phyloP scores from a whole-genome alignment of 2,888 invertebrate genomes.

The Pristionchus exspectatus region DNA sequence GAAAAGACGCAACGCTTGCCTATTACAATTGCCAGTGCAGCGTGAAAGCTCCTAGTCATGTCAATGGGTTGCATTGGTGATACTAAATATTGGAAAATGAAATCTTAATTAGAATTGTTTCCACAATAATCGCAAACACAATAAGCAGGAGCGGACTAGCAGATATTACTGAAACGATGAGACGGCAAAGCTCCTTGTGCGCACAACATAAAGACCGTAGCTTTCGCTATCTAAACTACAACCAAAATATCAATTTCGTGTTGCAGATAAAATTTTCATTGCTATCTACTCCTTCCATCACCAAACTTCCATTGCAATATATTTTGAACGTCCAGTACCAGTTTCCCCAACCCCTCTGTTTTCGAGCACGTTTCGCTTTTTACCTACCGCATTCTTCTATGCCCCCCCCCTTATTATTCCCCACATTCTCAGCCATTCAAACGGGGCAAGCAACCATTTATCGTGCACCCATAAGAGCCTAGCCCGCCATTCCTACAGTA shows the following conservation, averaged over 20 bases:
- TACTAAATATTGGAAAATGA: neutral
- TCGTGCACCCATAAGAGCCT: neutral
- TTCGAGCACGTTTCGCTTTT: neutral
- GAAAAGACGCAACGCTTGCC: neutral
- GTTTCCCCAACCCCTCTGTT: neutral
- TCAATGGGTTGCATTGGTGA: no score
- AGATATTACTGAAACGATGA: neutral
- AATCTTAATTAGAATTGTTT: neutral
- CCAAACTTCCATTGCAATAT: neutral
- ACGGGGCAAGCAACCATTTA: neutral
- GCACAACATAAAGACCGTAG: neutral
- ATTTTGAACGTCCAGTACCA: neutral
- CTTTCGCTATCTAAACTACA: no score
- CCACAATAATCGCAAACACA: no score
- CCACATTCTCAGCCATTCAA: neutral
- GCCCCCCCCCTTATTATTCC: neutral
- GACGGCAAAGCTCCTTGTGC: neutral
- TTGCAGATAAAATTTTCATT: neutral
- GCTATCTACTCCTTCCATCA: neutral
- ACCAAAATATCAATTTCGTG: neutral
- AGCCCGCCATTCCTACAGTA: neutral
- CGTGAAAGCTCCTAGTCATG: no score
- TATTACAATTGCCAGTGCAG: neutral
- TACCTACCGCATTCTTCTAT: neutral
- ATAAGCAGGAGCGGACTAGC: no score